Conservation (phyloP, 37 sponge, comb jelly and placozoan species). For the Halisarca cf. caerulea region DNA sequence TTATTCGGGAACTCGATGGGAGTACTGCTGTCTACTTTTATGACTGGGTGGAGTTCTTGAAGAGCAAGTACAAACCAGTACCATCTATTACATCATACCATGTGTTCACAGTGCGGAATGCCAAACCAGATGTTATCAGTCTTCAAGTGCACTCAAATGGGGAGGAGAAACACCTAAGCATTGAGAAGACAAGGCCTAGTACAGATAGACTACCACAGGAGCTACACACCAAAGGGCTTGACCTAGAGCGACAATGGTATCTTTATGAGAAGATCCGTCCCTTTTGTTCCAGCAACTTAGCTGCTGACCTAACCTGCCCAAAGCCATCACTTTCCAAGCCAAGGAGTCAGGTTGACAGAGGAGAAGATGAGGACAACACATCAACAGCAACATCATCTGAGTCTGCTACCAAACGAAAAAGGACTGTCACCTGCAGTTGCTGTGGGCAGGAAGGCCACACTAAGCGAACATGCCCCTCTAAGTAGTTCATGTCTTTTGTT, state of each 20-base stretch:
- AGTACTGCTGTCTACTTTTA: background rate
- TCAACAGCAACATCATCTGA: background rate
- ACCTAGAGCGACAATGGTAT: slow-evolving; percentile 27
- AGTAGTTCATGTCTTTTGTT: background rate
- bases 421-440: background rate
- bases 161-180: background rate
- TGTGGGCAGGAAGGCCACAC: slow-evolving; percentile 26
- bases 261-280: slow-evolving; percentile 43
- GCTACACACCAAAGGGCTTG: slow-evolving; percentile 19
- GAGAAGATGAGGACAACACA: background rate
- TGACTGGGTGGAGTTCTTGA: slow-evolving; percentile 35
- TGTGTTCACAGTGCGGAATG: background rate
- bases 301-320: slow-evolving; percentile 41
- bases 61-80: background rate
- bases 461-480: background rate
- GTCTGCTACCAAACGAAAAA: background rate
- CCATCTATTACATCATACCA: slow-evolving; percentile 32
- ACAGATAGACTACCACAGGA: background rate
- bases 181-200: background rate
- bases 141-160: background rate
- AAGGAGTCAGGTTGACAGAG: background rate
- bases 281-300: background rate
- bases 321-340: background rate
- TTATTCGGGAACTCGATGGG: background rate
- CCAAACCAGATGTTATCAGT: slow-evolving; percentile 7